phyloP scores from a whole-genome alignment of 2,113 vertebrate genomes.

The Myiozetetes cayanensis region DNA sequence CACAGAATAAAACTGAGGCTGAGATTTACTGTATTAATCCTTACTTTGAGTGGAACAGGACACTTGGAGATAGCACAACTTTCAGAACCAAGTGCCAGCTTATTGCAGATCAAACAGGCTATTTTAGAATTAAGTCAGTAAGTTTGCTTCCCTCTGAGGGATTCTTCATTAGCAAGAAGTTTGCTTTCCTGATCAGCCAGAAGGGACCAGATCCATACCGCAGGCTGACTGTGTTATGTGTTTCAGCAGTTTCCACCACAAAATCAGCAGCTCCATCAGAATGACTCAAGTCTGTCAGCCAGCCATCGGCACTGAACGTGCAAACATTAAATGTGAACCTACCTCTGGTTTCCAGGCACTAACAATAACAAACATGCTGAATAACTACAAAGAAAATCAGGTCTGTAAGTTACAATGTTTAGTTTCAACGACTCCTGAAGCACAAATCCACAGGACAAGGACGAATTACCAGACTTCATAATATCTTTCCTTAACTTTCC shows the following conservation, averaged over 20 bases:
- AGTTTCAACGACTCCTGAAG: not conserved
- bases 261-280: not conserved
- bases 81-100: not conserved
- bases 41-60: not conserved
- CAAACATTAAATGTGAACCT: not conserved
- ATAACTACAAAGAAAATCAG: not conserved
- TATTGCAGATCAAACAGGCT: not conserved
- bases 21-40: not conserved
- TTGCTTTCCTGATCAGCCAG: not conserved
- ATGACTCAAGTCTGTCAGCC: not conserved
- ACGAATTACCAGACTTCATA: not conserved
- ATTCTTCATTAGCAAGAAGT: not conserved
- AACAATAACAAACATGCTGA: not conserved
- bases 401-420: not conserved
- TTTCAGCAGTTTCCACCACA: not conserved
- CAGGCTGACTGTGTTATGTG: accelerated
- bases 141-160: not conserved
- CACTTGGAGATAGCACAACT: not conserved
- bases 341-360: not conserved
- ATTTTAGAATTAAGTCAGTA: not conserved
- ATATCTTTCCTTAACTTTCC: not conserved
- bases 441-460: not conserved
- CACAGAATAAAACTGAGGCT: not conserved
- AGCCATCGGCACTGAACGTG: not conserved
- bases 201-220: not conserved